These are phyloP conservation scores for Stomatorhinus ivindoensis DNA, from an alignment of 2,113 vertebrate species.

Conservation along the genomic window DNA sequence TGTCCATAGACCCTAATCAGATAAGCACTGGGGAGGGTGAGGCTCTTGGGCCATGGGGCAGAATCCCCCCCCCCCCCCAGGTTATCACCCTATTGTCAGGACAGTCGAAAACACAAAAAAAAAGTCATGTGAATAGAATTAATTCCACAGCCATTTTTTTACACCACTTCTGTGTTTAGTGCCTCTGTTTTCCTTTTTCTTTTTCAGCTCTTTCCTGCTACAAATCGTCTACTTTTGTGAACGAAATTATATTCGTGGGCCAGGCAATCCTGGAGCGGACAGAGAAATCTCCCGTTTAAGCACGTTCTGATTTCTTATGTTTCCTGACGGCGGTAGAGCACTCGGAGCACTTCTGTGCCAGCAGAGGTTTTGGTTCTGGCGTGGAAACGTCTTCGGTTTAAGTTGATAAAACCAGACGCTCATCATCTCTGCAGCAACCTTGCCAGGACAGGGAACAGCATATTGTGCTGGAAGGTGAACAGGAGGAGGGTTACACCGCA, in stretches of 20 bases:
- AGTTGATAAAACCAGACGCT: background rate
- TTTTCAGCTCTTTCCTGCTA: background rate
- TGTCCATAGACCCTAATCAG: conserved; percentile 60
- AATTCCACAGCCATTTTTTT: background rate
- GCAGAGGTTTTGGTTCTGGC: background rate
- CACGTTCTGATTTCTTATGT: background rate
- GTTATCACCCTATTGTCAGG: background rate
- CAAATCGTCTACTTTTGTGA: background rate
- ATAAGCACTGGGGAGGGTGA: conserved; percentile 23
- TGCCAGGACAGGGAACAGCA: background rate
- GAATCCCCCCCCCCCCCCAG: background rate
- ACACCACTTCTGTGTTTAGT: background rate
- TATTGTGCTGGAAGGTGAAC: background rate
- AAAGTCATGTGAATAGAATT: background rate
- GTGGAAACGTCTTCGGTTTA: background rate
- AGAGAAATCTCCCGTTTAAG: background rate
- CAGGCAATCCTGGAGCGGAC: background rate
- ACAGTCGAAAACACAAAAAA: background rate
- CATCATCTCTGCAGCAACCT: background rate
- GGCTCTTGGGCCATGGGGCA: background rate
- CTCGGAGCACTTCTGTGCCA: background rate
- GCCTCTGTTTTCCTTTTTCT: background rate
- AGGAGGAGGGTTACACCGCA: conserved; percentile 1
- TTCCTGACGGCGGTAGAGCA: background rate
- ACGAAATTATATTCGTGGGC: background rate